Conservation (phyloP, 2,888 invertebrate genomes). For the Drosophila meridiana region DNA sequence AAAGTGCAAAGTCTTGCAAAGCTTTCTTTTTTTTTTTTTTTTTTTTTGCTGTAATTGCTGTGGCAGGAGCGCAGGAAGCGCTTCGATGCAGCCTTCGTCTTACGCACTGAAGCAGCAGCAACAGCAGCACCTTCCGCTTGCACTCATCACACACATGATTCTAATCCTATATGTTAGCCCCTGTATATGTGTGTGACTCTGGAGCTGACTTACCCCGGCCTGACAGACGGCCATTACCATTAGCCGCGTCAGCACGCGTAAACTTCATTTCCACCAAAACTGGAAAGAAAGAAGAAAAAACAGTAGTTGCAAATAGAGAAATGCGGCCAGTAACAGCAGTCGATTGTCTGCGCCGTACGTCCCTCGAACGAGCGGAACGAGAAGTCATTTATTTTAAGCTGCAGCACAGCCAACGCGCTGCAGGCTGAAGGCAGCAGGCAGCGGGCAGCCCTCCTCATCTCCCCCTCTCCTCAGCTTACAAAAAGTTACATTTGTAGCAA, state of each 20-base stretch:
- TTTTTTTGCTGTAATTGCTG: constrained; percentile 69
- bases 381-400: constrained; percentile 78
- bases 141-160: constrained; percentile 49
- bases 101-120: constrained; percentile 39
- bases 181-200: constrained; percentile 23
- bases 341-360: constrained; percentile 16
- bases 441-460: neutral
- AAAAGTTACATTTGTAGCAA: neutral
- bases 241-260: constrained; percentile 75
- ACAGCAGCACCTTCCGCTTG: constrained; percentile 39
- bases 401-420: constrained; percentile 55
- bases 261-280: constrained; percentile 68
- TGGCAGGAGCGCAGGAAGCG: constrained; percentile 42
- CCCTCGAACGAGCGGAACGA: constrained; percentile 65
- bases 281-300: neutral
- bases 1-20: constrained; percentile 37
- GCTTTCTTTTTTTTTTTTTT: constrained; percentile 63
- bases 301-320: constrained; percentile 9
- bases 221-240: constrained; percentile 65
- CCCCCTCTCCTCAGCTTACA: neutral
- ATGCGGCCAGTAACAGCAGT: constrained; percentile 20
- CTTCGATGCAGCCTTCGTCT: constrained; percentile 28
- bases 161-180: neutral
- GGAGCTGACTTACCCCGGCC: constrained; percentile 53
- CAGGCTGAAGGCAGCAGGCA: neutral